Conservation (phyloP, 2,888 invertebrate genomes). For the Nineta flava region DNA sequence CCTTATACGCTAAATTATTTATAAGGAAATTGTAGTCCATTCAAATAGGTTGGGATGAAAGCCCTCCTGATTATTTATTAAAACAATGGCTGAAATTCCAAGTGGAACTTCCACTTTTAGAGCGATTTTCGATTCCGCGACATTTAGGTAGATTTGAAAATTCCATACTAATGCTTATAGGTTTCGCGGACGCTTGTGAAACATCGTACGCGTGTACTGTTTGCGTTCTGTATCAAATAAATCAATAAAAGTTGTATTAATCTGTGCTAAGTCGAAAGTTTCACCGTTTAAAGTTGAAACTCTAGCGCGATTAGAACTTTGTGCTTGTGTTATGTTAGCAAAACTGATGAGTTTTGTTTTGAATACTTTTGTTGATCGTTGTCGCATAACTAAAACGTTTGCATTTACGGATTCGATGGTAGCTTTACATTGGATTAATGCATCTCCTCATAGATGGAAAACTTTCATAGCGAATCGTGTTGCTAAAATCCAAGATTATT, state of each 20-base stretch:
- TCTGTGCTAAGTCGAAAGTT: conserved; percentile 10
- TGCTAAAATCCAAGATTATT: conserved; percentile 7
- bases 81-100: no score
- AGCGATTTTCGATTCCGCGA: conserved; percentile 4
- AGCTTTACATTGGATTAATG: conserved; percentile 9
- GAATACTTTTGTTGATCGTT: background rate
- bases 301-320: conserved; percentile 11
- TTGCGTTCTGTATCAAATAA: conserved; percentile 5
- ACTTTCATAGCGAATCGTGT: no score
- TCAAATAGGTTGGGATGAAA: conserved; percentile 9
- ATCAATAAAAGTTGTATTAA: conserved; percentile 1
- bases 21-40: conserved; percentile 9
- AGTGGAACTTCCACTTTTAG: no score
- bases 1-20: conserved; percentile 6
- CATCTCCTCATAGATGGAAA: no score
- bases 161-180: conserved; percentile 7
- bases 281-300: conserved; percentile 10
- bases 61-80: conserved; percentile 5
- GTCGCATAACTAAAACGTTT: conserved; percentile 1
- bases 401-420: conserved; percentile 11
- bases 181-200: conserved; percentile 9
- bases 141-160: background rate
- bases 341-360: conserved; percentile 2
- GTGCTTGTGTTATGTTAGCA: conserved; percentile 10
- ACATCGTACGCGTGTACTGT: conserved; percentile 10